Evolutionary conservation across 2,113 vertebrate genomes (phyloP).

Genomic region (Brachyistius frenatus): DNA sequence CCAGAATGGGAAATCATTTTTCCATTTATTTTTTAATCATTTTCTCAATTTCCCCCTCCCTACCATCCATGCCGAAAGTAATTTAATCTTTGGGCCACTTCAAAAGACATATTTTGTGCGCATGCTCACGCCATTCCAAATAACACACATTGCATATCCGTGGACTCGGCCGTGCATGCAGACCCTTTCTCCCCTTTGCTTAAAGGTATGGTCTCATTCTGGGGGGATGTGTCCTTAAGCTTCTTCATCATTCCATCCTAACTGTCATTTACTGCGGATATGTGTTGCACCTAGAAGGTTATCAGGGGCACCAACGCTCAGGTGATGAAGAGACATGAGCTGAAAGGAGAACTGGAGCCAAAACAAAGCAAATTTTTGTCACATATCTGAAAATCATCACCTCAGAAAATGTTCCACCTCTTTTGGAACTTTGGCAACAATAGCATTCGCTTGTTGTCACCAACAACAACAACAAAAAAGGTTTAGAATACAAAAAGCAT

Average conservation of each 20-base stretch:
- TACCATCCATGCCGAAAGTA: constrained; percentile 58
- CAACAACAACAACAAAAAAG: background rate
- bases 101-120: constrained; percentile 57
- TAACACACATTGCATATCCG: constrained; percentile 16
- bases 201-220: constrained; percentile 6
- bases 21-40: constrained; percentile 79
- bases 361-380: constrained; percentile 7
- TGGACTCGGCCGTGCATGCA: background rate
- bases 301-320: background rate
- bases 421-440: constrained; percentile 1
- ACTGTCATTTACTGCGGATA: constrained; percentile 25
- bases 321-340: background rate
- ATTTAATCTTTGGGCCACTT: constrained; percentile 73
- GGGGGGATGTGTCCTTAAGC: background rate
- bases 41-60: constrained; percentile 68
- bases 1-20: constrained; percentile 74
- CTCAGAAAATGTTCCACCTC: background rate
- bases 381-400: background rate
- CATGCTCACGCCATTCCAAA: constrained; percentile 34
- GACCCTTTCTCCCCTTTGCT: background rate
- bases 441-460: constrained; percentile 13
- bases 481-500: constrained; percentile 5
- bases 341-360: background rate
- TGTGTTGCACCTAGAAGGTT: background rate
- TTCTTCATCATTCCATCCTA: background rate